Percentiles rank a stretch among this genome's conserved stretches.
Evolutionary conservation across 2,113 vertebrate genomes (phyloP).

Genomic region (Ctenomys sociabilis): DNA sequence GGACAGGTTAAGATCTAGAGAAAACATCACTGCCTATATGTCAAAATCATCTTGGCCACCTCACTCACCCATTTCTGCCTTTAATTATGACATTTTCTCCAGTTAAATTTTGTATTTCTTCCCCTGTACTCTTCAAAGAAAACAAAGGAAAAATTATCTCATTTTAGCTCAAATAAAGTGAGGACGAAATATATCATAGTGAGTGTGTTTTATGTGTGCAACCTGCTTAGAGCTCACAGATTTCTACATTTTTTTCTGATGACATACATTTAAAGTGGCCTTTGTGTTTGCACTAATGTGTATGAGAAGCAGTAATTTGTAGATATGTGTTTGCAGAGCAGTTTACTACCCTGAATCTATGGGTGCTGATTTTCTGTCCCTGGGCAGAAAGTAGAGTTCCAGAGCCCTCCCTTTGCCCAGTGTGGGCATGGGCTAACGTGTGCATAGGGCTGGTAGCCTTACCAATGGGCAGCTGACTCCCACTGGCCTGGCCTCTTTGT

Average conservation of each 20-base stretch:
- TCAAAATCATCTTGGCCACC: not conserved
- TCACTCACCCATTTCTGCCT: not conserved
- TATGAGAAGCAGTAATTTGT: not conserved
- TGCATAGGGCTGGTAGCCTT: no score
- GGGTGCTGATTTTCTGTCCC: not conserved
- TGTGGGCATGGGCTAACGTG: rapidly evolving
- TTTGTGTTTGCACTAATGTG: not conserved
- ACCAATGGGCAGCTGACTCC: rapidly evolving
- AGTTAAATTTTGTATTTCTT: not conserved
- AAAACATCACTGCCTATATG: no score
- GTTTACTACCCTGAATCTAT: not conserved
- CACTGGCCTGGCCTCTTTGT: not conserved
- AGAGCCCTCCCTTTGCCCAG: not conserved
- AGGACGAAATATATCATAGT: not conserved
- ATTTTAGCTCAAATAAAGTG: not conserved
- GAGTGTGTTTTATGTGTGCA: rapidly evolving
- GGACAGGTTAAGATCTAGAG: not conserved
- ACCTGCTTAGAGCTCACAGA: not conserved
- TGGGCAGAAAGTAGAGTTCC: no score
- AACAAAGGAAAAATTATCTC: not conserved
- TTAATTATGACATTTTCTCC: not conserved
- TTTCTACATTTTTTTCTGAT: not conserved
- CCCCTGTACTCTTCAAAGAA: not conserved
- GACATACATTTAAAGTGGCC: not conserved
- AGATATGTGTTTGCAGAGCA: not conserved